Conservation (phyloP, 2,888 invertebrate species). For the Ommatoiulus sabulosus region DNA sequence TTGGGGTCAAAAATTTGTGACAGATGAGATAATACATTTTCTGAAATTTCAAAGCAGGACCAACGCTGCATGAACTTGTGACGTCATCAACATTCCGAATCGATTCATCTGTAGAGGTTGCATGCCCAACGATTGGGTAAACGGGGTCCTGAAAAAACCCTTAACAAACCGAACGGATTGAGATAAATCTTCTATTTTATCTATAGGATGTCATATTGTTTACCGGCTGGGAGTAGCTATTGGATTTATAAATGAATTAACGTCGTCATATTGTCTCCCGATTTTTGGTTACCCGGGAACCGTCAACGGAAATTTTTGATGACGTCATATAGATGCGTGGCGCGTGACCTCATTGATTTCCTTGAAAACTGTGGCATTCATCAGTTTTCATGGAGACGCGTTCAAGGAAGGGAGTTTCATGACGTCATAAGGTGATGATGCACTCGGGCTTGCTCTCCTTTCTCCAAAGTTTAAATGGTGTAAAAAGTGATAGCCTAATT, state of each 20-base stretch:
- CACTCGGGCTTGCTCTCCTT: neutral
- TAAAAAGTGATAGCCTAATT: neutral
- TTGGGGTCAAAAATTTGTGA: no score
- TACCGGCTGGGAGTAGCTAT: neutral
- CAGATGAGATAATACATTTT: no score
- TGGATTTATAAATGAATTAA: neutral
- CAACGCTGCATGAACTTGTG: neutral
- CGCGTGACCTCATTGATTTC: constrained; percentile 13
- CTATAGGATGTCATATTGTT: neutral
- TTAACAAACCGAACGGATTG: neutral
- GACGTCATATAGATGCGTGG: neutral
- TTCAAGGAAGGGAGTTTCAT: neutral
- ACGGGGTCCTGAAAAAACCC: neutral
- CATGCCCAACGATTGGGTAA: neutral
- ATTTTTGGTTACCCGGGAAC: neutral
- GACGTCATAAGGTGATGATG: constrained; percentile 1
- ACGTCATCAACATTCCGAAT: neutral
- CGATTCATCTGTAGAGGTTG: neutral
- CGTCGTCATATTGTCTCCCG: neutral
- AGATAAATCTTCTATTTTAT: neutral
- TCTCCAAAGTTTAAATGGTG: neutral
- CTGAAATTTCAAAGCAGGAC: no score
- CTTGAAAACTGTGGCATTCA: constrained; percentile 13
- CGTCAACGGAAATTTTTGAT: neutral
- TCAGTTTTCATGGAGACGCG: neutral